These are phyloP conservation scores for Eriosoma lanigerum DNA, from an alignment of 1,140 invertebrate genomes.

Conservation along the genomic window DNA sequence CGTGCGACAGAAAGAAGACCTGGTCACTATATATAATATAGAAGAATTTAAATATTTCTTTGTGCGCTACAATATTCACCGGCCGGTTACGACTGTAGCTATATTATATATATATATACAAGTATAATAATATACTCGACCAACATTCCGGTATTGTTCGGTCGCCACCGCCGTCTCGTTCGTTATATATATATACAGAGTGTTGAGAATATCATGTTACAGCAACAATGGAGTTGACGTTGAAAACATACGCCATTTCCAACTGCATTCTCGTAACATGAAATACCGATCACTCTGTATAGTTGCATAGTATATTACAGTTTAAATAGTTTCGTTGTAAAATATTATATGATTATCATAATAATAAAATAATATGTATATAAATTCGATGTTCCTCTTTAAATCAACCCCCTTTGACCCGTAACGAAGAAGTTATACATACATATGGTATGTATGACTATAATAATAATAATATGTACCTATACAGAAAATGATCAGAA, in stretches of 20 bases:
- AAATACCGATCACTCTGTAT: too few relatives aligned
- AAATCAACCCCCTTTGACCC: background rate
- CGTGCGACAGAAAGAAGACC: background rate
- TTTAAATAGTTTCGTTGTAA: conserved; percentile 14
- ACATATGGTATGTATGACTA: too few relatives aligned
- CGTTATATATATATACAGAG: too few relatives aligned
- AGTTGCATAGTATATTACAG: too few relatives aligned
- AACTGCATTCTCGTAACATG: too few relatives aligned
- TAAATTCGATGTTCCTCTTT: background rate
- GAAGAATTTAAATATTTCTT: conserved; percentile 34
- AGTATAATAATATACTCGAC: conserved; percentile 19
- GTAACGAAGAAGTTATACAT: too few relatives aligned
- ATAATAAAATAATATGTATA: background rate
- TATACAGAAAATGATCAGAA: too few relatives aligned
- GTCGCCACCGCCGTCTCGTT: background rate
- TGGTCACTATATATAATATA: background rate
- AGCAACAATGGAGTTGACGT: too few relatives aligned
- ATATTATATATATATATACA: background rate
- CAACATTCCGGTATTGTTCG: conserved; percentile 33
- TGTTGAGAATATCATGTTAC: too few relatives aligned
- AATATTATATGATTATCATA: conserved; percentile 14
- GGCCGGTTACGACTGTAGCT: background rate
- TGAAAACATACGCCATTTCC: too few relatives aligned
- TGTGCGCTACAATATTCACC: background rate
- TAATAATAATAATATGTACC: too few relatives aligned